Evolutionary conservation across 1,140 invertebrate species (phyloP).

Genomic region (Drosophila orosa): DNA sequence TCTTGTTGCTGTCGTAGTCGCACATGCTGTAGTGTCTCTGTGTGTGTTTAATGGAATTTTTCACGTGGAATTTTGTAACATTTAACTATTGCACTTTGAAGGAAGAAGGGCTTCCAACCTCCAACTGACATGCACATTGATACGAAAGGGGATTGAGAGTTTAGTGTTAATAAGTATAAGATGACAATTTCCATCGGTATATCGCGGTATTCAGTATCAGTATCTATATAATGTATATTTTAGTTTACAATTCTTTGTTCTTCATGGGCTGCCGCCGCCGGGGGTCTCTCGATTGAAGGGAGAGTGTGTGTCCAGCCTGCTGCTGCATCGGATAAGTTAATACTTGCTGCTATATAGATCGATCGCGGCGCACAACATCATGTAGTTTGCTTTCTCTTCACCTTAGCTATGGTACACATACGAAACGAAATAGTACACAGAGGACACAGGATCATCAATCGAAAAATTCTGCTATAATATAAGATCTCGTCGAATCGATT

Average conservation of each 20-base stretch:
- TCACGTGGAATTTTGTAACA: conserved; percentile 73
- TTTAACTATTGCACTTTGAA: conserved; percentile 73
- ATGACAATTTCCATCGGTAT: conserved; percentile 44
- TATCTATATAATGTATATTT: conserved; percentile 63
- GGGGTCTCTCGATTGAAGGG: conserved; percentile 16
- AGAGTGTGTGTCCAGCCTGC: conserved; percentile 16
- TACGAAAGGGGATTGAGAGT: conserved; percentile 52
- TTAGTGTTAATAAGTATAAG: conserved; percentile 45
- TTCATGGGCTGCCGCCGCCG: conserved; percentile 21
- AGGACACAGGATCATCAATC: conserved; percentile 48
- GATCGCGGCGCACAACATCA: conserved; percentile 37
- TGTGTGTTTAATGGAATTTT: conserved; percentile 43
- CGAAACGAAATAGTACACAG: conserved; percentile 72
- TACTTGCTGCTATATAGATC: conserved; percentile 56
- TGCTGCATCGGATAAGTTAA: conserved; percentile 46
- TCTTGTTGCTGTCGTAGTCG: conserved; percentile 46
- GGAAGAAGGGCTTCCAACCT: conserved; percentile 34
- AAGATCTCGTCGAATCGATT: conserved; percentile 37
- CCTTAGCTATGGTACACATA: conserved; percentile 74
- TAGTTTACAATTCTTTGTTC: conserved; percentile 63
- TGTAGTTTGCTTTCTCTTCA: conserved; percentile 31
- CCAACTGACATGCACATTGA: conserved; percentile 64
- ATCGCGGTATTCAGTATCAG: conserved; percentile 52
- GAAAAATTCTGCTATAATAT: conserved; percentile 71
- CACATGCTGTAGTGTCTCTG: conserved; percentile 28